Evolutionary conservation across 2,888 invertebrate genomes (phyloP).

Genomic region (Pristionchus maxplancki): DNA sequence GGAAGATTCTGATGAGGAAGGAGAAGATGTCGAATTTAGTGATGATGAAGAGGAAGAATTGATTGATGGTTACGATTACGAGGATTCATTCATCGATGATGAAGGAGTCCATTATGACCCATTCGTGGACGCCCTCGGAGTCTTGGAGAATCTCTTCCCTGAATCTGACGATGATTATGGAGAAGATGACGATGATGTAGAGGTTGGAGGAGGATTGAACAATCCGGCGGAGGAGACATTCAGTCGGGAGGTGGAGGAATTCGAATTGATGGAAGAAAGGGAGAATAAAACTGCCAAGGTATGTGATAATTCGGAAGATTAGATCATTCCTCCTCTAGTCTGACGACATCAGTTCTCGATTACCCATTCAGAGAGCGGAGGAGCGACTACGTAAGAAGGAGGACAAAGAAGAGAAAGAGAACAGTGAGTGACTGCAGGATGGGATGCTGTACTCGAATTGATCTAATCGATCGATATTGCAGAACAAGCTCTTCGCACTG

Average conservation of each 20-base stretch:
- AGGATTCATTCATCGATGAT: not conserved
- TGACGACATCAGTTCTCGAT: too few species aligned
- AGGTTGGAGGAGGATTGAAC: not conserved
- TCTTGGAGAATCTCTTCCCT: too few species aligned
- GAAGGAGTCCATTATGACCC: not conserved
- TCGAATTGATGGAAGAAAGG: slow-evolving; percentile 13
- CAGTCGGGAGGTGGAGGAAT: slow-evolving; percentile 2
- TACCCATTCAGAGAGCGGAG: slow-evolving; percentile 11
- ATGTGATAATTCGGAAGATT: not conserved
- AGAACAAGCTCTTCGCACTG: not conserved
- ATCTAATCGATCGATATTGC: not conserved
- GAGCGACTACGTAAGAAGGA: not conserved
- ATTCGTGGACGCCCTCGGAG: too few species aligned
- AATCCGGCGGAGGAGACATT: not conserved
- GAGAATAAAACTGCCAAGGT: not conserved
- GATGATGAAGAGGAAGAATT: not conserved
- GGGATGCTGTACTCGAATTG: not conserved
- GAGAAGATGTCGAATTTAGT: not conserved
- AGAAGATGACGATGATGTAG: not conserved
- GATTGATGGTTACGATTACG: not conserved
- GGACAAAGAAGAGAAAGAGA: slow-evolving; percentile 27
- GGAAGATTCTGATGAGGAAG: not conserved
- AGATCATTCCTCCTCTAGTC: too few species aligned
- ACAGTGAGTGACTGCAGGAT: slow-evolving; percentile 22
- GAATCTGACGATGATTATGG: not conserved